phyloP scores from a whole-genome alignment of 2,113 vertebrate species.

The Festucalex cinctus region DNA sequence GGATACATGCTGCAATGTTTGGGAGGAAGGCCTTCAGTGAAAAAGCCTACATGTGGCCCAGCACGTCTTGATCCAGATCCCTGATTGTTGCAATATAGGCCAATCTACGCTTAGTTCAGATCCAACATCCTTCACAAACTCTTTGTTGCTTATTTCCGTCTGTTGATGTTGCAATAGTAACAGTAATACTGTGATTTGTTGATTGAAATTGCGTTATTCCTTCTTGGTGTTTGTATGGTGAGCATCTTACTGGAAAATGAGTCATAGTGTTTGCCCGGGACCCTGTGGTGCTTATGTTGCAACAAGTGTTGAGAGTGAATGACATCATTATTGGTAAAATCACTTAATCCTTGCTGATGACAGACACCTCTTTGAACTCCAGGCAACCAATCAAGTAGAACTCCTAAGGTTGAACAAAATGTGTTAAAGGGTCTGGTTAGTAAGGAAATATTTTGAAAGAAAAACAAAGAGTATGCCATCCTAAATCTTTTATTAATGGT shows the following conservation, averaged over 20 bases:
- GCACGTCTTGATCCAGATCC: conserved; percentile 64
- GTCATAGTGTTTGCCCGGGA: conserved; percentile 56
- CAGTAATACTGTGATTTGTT: conserved; percentile 23
- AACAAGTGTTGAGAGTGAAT: conserved; percentile 57
- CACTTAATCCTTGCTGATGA: conserved; percentile 57
- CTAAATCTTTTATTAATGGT: too few relatives aligned
- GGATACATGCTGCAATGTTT: conserved; percentile 13
- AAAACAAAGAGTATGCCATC: too few relatives aligned
- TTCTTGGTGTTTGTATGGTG: conserved; percentile 25
- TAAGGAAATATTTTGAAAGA: not conserved
- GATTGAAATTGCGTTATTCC: conserved; percentile 11
- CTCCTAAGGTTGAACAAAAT: not conserved
- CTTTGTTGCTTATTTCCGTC: conserved; percentile 1
- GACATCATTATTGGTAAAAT: conserved; percentile 68
- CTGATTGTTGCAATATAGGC: conserved; percentile 65
- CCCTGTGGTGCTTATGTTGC: conserved; percentile 53
- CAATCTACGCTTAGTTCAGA: conserved; percentile 74
- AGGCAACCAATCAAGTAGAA: conserved; percentile 21
- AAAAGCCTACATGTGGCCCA: conserved; percentile 47
- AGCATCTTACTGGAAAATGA: conserved; percentile 22
- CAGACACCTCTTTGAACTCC: conserved; percentile 68
- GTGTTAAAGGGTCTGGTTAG: not conserved
- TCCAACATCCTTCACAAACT: conserved; percentile 51
- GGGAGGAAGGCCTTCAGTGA: conserved; percentile 25
- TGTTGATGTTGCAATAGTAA: conserved; percentile 19